Evolutionary conservation across 2,113 vertebrate genomes (phyloP), one percentile per base, ranked within the genome.

Genomic region (Nothoprocta perdicaria): DNA sequence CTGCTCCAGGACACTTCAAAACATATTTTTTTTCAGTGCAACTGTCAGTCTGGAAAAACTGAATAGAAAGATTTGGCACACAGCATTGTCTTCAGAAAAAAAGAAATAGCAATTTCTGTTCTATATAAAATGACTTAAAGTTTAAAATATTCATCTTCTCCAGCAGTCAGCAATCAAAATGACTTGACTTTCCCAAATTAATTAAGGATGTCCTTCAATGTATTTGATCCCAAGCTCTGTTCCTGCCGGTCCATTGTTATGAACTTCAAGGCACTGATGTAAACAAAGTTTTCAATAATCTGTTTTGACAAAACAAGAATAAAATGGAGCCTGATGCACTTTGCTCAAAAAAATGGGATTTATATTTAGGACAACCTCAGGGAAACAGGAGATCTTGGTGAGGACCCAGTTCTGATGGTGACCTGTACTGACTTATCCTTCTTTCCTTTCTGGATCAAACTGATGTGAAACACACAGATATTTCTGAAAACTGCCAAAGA

Each of bases 381-480:
- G 95, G 93, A 94, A 96, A 83, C 24, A 76, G 80, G 89, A 96
- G 65, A 93, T 66, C 58, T 88, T 86, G 92, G 26, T 90, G 96
- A 96, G 93, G 88, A 76, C 88, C 92, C n/a, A 83, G 72, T 75
- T 96, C 90, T 97, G 95, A 96, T 69, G 69, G 84, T 91, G 85
- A 95, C 94, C 95, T 94, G 58, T 75, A 24, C 73, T 96, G 96
- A 94, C 94, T 91, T 80, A 80, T 61, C 78, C 50, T 45, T 94
- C 88, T 80, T 94, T 94, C 8, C 74, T 98, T 98, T 98, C 97
- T 98, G 98, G 98, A 98, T 98, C 97, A 97, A 92, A 67, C 41
- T 99, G 98, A 98, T 95, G 91, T 98, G 97, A 96, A 97, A 98
- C 86, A 97, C 96, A 94, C 95, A 98, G 97, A 98, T 97, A 97